phyloP scores from a whole-genome alignment of 2,888 invertebrate genomes.

The Rotaria socialis region DNA sequence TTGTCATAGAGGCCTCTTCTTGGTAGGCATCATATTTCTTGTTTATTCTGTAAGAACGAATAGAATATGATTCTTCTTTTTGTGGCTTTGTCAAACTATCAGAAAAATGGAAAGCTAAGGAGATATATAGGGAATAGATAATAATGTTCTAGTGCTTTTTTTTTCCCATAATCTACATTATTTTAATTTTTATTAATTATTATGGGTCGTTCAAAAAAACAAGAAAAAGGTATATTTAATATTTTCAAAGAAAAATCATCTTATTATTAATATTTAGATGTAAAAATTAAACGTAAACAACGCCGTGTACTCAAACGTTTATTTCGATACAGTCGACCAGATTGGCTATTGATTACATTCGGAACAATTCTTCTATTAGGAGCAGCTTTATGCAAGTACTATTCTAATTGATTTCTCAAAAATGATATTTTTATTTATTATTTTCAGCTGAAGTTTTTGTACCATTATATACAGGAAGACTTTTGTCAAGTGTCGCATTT shows the following conservation, averaged over 20 bases:
- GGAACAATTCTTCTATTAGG: constrained; percentile 50
- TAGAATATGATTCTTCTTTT: background rate
- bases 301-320: constrained; percentile 49
- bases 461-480: constrained; percentile 59
- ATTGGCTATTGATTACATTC: constrained; percentile 49
- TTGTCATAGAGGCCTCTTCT: background rate
- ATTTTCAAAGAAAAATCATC: background rate
- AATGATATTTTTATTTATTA: background rate
- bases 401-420: constrained; percentile 38
- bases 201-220: background rate
- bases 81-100: background rate
- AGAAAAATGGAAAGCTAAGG: background rate
- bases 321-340: constrained; percentile 50
- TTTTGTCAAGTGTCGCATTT: constrained; percentile 59
- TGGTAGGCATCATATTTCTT: background rate
- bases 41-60: background rate
- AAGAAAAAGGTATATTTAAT: background rate
- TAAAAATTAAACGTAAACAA: background rate
- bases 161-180: background rate
- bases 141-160: background rate
- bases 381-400: constrained; percentile 50
- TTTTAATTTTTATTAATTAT: background rate
- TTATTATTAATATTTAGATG: background rate
- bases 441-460: constrained; percentile 55
- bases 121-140: background rate